These are phyloP conservation scores for Desoria tigrina DNA, from an alignment of 2,888 invertebrate species.

Conservation along the genomic window DNA sequence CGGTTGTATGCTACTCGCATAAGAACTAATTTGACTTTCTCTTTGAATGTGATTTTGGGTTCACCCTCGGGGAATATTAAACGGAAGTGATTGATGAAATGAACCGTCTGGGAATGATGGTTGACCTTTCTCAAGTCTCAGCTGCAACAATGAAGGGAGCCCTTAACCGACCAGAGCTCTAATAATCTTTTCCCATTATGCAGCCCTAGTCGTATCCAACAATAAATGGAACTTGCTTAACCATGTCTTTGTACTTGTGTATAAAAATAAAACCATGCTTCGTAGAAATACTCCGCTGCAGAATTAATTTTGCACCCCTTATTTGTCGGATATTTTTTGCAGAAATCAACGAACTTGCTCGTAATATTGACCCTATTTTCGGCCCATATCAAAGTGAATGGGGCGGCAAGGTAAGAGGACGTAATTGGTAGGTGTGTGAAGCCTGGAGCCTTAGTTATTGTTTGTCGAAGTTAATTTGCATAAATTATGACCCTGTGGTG, in stretches of 20 bases:
- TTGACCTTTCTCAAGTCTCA: conserved; percentile 80
- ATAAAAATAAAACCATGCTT: conserved; percentile 28
- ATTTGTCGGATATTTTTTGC: conserved; percentile 23
- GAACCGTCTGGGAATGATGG: conserved; percentile 86
- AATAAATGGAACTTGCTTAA: conserved; percentile 80
- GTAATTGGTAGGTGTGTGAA: too few species aligned
- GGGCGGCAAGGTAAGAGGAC: too few species aligned
- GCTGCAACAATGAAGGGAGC: conserved; percentile 78
- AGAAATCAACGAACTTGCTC: conserved; percentile 57
- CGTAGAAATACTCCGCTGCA: background rate
- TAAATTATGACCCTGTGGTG: too few species aligned
- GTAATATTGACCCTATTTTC: conserved; percentile 59
- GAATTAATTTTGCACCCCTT: background rate
- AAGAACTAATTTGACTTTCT: too few species aligned
- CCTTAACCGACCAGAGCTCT: conserved; percentile 74
- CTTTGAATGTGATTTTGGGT: background rate
- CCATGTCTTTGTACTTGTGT: conserved; percentile 66
- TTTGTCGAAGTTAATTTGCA: too few species aligned
- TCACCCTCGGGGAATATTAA: background rate
- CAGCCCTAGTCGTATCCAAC: conserved; percentile 76
- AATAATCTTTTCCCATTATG: conserved; percentile 83
- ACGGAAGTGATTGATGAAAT: conserved; percentile 73
- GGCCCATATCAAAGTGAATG: too few species aligned
- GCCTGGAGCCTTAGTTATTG: too few species aligned
- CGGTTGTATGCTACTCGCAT: too few species aligned